Conservation (phyloP, 1,140 invertebrate genomes). For the Drosophila subobscura region DNA sequence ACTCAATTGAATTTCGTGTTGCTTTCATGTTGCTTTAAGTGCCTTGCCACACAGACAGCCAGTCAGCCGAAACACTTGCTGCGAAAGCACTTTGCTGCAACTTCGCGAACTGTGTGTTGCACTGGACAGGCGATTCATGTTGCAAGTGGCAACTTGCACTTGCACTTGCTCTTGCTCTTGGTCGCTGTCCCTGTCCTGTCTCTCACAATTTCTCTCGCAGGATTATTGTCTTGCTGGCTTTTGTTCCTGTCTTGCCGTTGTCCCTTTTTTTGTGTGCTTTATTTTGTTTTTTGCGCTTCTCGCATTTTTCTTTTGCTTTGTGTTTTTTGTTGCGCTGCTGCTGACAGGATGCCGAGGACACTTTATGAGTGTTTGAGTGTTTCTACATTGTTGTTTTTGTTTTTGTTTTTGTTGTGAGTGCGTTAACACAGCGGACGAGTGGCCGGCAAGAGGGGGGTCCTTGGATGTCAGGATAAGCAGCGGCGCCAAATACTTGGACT, state of each 20-base stretch:
- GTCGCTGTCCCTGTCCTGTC: background rate
- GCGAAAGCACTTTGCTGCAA: conserved; percentile 10
- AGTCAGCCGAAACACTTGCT: too few relatives aligned
- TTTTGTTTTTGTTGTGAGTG: conserved; percentile 9
- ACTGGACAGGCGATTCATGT: conserved; percentile 8
- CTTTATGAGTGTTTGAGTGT: conserved; percentile 46
- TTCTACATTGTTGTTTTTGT: conserved; percentile 9
- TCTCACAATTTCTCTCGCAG: conserved; percentile 7
- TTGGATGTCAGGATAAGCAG: conserved; percentile 44
- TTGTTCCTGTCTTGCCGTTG: conserved; percentile 31
- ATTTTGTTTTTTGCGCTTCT: background rate
- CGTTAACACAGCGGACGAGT: conserved; percentile 20
- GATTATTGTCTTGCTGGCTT: conserved; percentile 40
- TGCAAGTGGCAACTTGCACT: too few relatives aligned
- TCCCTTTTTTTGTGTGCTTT: conserved; percentile 16
- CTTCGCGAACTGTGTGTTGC: conserved; percentile 16
- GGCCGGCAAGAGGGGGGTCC: background rate
- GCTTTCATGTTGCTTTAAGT: conserved; percentile 1
- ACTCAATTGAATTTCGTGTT: conserved; percentile 24
- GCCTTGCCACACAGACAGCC: conserved; percentile 4
- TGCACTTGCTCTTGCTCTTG: conserved; percentile 1
- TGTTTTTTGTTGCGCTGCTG: conserved; percentile 30
- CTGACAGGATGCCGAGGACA: conserved; percentile 25
- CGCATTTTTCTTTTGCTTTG: background rate
- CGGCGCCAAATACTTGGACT: conserved; percentile 27